Evolutionary conservation across 2,888 invertebrate species (phyloP), one percentile per base, ranked within the genome.

Genomic region (Eumerus sabulonum): DNA sequence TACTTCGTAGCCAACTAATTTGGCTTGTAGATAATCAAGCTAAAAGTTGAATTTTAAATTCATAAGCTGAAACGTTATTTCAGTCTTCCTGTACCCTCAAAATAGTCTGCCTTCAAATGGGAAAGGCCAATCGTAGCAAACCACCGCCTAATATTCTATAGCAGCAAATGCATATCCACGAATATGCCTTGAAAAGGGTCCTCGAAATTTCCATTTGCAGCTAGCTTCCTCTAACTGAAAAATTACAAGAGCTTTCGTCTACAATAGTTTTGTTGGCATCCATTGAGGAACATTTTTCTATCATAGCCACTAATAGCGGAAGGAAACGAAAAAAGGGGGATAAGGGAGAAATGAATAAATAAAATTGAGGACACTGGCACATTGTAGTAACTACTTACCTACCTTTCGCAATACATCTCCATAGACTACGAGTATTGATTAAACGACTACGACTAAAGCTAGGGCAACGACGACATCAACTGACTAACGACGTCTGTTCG

Each of bases 371-470:
- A 59, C 72, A 63, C 57, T 35, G 54, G 56, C 48, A 38, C 40
- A 50, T 17, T 50, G 18, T 12, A 67, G 67, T 62, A 48, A 67
- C 54, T 57, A 47, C 53, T n/a, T n/a, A n/a, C n/a, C n/a, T 56
- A 53, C 57, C 16, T 54, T 68, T 56, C 56, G 50, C 44, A 76
- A 71, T 27, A 51, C 18, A 63, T 19, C 59, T 63, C 63, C 73
- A 68, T 27, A 27, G 7, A 27, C 3, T 27, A 68, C 73, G 72
- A 73, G 38, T 77, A 77, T 77, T 77, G 77, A 77, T 77, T 77
- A 77, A 77, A 77, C 73, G 56, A 62, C 62, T 27, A 62, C 48
- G 60, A 36, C 45, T 9, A 19, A n/a, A 18, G 18, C 53, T 14
- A 64, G 45, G 45, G 18, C 27, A 40, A 40, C 54, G 14, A 56